Conservation (phyloP, 2,888 invertebrate species). For the Orthonychiurus folsomi region DNA sequence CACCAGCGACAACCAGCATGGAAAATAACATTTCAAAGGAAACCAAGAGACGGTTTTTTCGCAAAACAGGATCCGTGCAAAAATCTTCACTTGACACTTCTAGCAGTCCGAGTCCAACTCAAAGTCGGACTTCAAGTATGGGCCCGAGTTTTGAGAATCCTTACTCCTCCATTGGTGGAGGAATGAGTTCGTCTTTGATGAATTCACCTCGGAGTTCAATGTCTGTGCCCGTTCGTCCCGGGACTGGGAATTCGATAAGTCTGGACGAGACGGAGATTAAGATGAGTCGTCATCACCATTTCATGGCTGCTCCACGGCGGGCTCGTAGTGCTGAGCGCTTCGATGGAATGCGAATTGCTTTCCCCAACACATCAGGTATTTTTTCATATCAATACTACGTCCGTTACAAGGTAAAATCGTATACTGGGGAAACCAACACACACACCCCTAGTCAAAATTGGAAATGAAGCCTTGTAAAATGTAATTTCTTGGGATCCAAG, state of each 20-base stretch:
- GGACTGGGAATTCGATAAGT: conserved; percentile 22
- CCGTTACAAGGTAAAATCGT: neutral
- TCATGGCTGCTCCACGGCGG: conserved; percentile 35
- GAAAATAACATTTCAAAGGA: neutral
- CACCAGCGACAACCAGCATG: neutral
- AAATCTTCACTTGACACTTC: neutral
- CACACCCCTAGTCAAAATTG: neutral
- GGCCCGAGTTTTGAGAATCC: neutral
- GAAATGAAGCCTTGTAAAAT: neutral
- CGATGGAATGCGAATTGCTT: conserved; percentile 41
- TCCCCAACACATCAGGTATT: conserved; percentile 33
- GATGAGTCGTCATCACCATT: conserved; percentile 31
- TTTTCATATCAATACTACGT: neutral
- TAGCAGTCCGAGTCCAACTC: neutral
- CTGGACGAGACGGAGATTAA: conserved; percentile 37
- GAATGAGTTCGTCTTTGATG: neutral
- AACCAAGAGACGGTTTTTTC: neutral
- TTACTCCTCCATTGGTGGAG: neutral
- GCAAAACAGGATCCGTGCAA: neutral
- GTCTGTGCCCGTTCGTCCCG: neutral
- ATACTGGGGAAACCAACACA: too few species aligned
- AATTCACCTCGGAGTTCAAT: neutral
- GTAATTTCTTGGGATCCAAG: too few species aligned
- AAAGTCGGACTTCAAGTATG: neutral
- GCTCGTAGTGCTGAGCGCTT: conserved; percentile 41